A percentile compares a stretch with the other conserved stretches of the same genome.
phyloP scores from a whole-genome alignment of 1,140 invertebrate species.

The Drosophila fuyamai region DNA sequence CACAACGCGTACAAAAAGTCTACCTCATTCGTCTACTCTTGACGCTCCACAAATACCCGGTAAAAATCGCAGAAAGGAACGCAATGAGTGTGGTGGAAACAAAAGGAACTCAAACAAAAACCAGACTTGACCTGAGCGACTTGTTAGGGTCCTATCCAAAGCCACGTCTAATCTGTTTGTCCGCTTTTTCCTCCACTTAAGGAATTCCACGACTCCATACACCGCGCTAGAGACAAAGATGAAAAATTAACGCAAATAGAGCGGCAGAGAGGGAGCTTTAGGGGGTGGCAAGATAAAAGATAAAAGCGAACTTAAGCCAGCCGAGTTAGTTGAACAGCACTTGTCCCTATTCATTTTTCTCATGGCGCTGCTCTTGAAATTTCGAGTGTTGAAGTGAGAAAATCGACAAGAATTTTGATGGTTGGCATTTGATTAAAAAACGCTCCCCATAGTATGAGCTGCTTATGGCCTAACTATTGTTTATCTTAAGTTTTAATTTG shows the following conservation, averaged over 20 bases:
- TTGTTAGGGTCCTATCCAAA: slow-evolving; percentile 21
- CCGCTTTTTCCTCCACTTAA: slow-evolving; percentile 23
- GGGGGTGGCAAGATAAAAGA: neutral
- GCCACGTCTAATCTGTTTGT: slow-evolving; percentile 29
- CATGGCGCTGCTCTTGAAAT: slow-evolving; percentile 32
- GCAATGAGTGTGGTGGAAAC: slow-evolving; percentile 16
- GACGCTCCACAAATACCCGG: slow-evolving; percentile 1
- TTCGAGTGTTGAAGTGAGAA: slow-evolving; percentile 28
- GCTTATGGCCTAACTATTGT: no score
- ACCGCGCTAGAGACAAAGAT: slow-evolving; percentile 21
- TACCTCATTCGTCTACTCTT: neutral
- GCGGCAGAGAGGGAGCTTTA: neutral
- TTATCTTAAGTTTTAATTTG: no score
- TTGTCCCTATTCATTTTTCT: slow-evolving; percentile 38
- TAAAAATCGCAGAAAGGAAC: slow-evolving; percentile 19
- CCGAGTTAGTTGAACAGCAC: slow-evolving; percentile 38
- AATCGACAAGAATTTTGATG: slow-evolving; percentile 7
- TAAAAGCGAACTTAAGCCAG: slow-evolving; percentile 25
- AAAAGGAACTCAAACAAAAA: slow-evolving; percentile 43
- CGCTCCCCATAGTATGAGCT: no score
- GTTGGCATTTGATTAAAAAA: neutral
- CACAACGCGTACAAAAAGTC: neutral
- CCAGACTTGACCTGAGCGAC: slow-evolving; percentile 41
- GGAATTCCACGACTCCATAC: slow-evolving; percentile 33
- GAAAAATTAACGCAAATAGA: slow-evolving; percentile 45